Percentiles rank a stretch among this genome's conserved stretches.
Evolutionary conservation across 2,888 invertebrate species (phyloP).

Genomic region (Melipona beecheii): DNA sequence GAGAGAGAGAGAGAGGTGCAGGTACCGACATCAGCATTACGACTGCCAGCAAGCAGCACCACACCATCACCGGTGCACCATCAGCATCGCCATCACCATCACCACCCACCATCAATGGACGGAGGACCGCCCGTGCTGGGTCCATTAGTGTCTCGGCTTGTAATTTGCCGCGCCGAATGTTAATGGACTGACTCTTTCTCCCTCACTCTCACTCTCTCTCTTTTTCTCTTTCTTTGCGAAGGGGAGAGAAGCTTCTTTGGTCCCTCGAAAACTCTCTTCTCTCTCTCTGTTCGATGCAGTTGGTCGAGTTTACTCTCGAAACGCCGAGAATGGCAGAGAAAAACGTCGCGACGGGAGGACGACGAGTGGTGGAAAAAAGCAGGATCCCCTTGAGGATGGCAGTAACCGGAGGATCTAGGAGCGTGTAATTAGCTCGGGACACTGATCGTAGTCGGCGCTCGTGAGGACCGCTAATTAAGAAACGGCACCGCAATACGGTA

Average conservation of each 20-base stretch:
- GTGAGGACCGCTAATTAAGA: constrained; percentile 73
- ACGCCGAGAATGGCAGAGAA: background rate
- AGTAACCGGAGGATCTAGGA: constrained; percentile 50
- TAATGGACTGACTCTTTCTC: constrained; percentile 77
- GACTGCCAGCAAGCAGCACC: constrained; percentile 31
- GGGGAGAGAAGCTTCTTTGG: constrained; percentile 12
- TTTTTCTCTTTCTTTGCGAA: background rate
- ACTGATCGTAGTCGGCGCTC: constrained; percentile 64
- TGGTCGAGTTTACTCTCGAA: background rate
- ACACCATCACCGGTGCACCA: background rate
- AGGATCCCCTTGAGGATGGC: background rate
- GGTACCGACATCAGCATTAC: constrained; percentile 44
- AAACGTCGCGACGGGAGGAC: background rate
- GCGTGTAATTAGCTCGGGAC: constrained; percentile 69
- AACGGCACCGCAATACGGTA: constrained; percentile 74
- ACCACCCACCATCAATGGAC: constrained; percentile 75
- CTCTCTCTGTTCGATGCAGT: background rate
- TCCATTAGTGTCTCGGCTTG: constrained; percentile 83
- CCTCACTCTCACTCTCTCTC: background rate
- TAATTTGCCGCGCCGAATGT: constrained; percentile 84
- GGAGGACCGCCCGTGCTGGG: constrained; percentile 74
- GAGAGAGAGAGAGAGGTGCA: constrained; percentile 20
- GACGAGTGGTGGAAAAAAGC: background rate
- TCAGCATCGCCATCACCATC: constrained; percentile 56
- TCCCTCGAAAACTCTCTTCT: constrained; percentile 47